Evolutionary conservation across 92 coral and sea anemone genomes (phyloP).

Genomic region (Pocillopora meandrina): DNA sequence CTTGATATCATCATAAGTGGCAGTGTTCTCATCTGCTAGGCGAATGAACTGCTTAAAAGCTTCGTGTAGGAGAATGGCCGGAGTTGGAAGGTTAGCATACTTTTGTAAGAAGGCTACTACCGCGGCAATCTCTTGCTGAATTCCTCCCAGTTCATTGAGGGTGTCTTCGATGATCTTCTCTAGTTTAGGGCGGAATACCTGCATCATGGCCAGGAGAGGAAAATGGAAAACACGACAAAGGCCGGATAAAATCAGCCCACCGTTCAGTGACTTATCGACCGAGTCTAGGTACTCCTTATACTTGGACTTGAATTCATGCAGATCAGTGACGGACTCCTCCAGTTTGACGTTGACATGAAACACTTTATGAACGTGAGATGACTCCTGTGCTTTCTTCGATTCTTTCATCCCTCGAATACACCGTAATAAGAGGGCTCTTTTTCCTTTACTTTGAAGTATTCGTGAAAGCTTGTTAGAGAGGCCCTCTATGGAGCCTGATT

Average conservation of each 20-base stretch:
- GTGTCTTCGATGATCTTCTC: slow-evolving; percentile 68
- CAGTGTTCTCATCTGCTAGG: slow-evolving; percentile 25
- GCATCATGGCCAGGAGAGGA: slow-evolving; percentile 88
- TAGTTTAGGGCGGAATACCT: slow-evolving; percentile 66
- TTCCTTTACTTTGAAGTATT: slow-evolving; percentile 67
- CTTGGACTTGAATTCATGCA: slow-evolving; percentile 72
- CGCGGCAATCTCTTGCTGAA: slow-evolving; percentile 76
- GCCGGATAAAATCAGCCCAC: slow-evolving; percentile 7
- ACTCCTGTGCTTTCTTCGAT: slow-evolving; percentile 12
- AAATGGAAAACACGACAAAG: slow-evolving; percentile 90
- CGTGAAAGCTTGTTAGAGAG: slow-evolving; percentile 72
- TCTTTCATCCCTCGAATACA: slow-evolving; percentile 67
- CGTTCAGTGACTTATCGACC: neutral
- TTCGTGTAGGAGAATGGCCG: slow-evolving; percentile 76
- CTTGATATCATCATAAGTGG: slow-evolving; percentile 74
- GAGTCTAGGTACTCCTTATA: slow-evolving; percentile 67
- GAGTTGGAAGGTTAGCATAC: slow-evolving; percentile 79
- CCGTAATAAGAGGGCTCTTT: slow-evolving; percentile 65
- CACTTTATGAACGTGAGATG: slow-evolving; percentile 61
- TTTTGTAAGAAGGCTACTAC: slow-evolving; percentile 83
- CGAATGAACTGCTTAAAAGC: slow-evolving; percentile 65
- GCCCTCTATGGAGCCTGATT: slow-evolving; percentile 62
- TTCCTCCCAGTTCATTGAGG: slow-evolving; percentile 61
- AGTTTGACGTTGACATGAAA: slow-evolving; percentile 74
- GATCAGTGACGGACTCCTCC: slow-evolving; percentile 77